phyloP scores from a whole-genome alignment of 2,888 invertebrate species.

The Amblyjoppa proteus region DNA sequence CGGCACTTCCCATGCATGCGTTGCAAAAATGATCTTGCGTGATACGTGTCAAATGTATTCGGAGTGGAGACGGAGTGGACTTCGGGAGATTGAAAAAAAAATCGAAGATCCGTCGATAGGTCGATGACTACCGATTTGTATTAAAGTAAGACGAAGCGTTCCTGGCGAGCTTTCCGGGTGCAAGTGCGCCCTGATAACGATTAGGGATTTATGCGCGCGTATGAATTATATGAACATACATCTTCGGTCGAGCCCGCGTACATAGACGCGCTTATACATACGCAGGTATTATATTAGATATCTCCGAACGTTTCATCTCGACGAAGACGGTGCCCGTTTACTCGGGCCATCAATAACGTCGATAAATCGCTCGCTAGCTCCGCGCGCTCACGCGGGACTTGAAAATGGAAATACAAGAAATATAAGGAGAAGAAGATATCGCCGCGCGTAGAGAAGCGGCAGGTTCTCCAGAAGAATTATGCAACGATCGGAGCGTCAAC shows the following conservation, averaged over 20 bases:
- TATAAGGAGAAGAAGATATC: conserved; percentile 60
- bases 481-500: conserved; percentile 60
- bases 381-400: conserved; percentile 42
- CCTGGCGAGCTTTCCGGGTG: conserved; percentile 42
- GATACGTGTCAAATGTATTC: too few relatives aligned
- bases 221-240: conserved; percentile 56
- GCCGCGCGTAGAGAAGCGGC: conserved; percentile 27
- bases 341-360: conserved; percentile 65
- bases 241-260: conserved; percentile 14
- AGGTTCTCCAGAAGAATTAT: conserved; percentile 52
- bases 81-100: background rate
- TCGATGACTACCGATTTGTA: background rate
- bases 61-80: background rate
- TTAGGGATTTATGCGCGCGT: conserved; percentile 57
- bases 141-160: conserved; percentile 36
- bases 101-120: background rate
- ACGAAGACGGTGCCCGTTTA: conserved; percentile 48
- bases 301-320: conserved; percentile 57
- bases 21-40: too few relatives aligned
- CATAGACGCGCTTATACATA: conserved; percentile 12
- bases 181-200: conserved; percentile 54
- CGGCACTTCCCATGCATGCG: too few relatives aligned
- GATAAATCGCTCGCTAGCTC: conserved; percentile 64
- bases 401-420: conserved; percentile 62
- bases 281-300: conserved; percentile 56